A percentile compares a stretch with the other conserved stretches of the same genome.
Conservation (phyloP, 1,140 invertebrate genomes). For the Trichoplusia ni region DNA sequence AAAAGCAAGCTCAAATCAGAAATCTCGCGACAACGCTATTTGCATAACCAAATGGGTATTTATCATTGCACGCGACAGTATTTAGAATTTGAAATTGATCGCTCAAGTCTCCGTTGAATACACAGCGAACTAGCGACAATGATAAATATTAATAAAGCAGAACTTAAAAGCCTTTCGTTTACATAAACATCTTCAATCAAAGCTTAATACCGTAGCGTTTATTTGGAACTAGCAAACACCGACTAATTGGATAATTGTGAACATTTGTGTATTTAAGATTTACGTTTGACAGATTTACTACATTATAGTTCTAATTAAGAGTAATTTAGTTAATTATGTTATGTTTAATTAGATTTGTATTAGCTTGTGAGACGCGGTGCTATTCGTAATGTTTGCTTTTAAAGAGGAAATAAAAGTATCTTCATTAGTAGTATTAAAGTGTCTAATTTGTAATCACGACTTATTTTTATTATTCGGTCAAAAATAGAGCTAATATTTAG, state of each 20-base stretch:
- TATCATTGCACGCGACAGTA: background rate
- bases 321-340: too few species aligned
- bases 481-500: too few species aligned
- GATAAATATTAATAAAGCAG: conserved; percentile 15
- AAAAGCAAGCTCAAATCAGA: background rate
- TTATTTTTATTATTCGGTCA: too few species aligned
- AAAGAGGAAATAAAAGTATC: too few species aligned
- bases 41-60: background rate
- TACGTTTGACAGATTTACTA: background rate
- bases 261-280: conserved; percentile 5
- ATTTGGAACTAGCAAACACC: background rate
- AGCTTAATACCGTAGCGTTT: conserved; percentile 6
- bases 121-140: background rate
- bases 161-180: conserved; percentile 4
- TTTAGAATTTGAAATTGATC: conserved; percentile 6
- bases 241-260: conserved; percentile 23
- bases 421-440: too few species aligned
- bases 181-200: conserved; percentile 5
- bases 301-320: too few species aligned
- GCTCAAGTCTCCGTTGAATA: background rate
- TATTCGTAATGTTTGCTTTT: too few species aligned
- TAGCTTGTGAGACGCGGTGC: too few species aligned
- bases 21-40: background rate
- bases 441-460: too few species aligned
- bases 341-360: too few species aligned